Base-by-base conservation (phyloP, 2,888 invertebrate species). In the Dasypolia templi region DNA sequence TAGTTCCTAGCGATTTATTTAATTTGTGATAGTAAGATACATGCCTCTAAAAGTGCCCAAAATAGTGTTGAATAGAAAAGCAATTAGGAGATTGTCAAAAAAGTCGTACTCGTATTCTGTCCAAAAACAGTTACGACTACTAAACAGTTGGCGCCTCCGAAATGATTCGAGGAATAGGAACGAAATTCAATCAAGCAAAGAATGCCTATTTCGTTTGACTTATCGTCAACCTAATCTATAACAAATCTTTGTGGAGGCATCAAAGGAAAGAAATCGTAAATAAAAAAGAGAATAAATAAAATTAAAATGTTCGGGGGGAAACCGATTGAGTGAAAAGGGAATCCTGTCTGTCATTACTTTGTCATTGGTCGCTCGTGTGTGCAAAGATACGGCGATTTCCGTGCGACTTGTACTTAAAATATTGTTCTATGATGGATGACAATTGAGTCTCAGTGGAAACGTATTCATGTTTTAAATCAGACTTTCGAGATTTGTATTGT, bases 331-430 rank as follows among this genome's bases (percentile, higher is more conserved):
- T 73, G 71, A 77, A 83, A 79, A 75, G 72, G 64, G 76, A 75
- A 75, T 73, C 61, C 71, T 75, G 79, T 68, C 70, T 68, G 79
- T 81, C 86, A 87, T 89, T 84, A 87, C 82, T 83, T 88, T 87
- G 84, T 88, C 81, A 81, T 75, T 87, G 87, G 75, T 87, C 83
- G 83, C 58, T 87, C 82, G 86, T 86, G 86, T 89, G 87, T 87
- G 83, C 79, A 86, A 81, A 86, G 81, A 87, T 85, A 85, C 75
- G 78, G 53, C 61, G 75, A 81, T 81, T 83, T 83, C 62, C 79
- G 70, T 81, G 72, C 70, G 80, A 85, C 58, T 78, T 78, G 84
- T 64, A 72, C 68, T 56, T 78, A 51, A 80, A 86, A 83, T 73
- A 72, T 71, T 72, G 68, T 71, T 39, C 46, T 56, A 79, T 77